A percentile compares a stretch with the other conserved stretches of the same genome.
Conservation (phyloP, 1,140 invertebrate species). For the Papilio polytes region DNA sequence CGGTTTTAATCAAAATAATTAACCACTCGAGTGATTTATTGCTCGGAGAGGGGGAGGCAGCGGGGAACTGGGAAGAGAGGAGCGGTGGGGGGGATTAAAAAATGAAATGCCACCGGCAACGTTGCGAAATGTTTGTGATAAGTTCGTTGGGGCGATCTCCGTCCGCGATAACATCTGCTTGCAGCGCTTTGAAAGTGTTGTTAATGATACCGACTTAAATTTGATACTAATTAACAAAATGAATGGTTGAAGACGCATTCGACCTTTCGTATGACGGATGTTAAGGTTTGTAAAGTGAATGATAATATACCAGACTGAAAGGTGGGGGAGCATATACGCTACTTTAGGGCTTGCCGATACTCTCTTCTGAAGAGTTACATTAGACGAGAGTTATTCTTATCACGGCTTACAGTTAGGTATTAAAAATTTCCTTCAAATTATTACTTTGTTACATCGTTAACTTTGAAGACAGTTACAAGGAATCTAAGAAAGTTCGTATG, state of each 20-base stretch:
- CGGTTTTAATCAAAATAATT: conserved; percentile 47
- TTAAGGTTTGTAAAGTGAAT: not conserved
- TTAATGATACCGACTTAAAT: conserved; percentile 14
- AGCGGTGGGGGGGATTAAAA: conserved; percentile 9
- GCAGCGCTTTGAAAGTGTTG: conserved; percentile 5
- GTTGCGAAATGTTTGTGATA: conserved; percentile 29
- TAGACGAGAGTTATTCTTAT: too few relatives aligned
- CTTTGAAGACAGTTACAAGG: not conserved
- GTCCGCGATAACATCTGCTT: conserved; percentile 26
- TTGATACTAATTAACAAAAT: conserved; percentile 30
- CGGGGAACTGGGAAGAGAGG: not conserved
- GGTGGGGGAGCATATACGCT: not conserved
- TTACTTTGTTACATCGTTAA: not conserved
- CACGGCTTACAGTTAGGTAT: not conserved
- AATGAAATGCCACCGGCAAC: conserved; percentile 36
- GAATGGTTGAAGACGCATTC: conserved; percentile 2
- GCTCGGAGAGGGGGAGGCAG: conserved; percentile 14
- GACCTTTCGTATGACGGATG: conserved; percentile 19
- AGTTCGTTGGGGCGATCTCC: conserved; percentile 18
- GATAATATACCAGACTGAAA: not conserved
- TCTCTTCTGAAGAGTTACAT: not conserved
- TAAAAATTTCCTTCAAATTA: not conserved
- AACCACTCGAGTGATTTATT: conserved; percentile 44
- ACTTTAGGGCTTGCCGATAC: not conserved
- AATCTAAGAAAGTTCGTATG: not conserved